Conservation (phyloP, 2,797 vertebrate species). For the Urocyon cinereoargenteus region DNA sequence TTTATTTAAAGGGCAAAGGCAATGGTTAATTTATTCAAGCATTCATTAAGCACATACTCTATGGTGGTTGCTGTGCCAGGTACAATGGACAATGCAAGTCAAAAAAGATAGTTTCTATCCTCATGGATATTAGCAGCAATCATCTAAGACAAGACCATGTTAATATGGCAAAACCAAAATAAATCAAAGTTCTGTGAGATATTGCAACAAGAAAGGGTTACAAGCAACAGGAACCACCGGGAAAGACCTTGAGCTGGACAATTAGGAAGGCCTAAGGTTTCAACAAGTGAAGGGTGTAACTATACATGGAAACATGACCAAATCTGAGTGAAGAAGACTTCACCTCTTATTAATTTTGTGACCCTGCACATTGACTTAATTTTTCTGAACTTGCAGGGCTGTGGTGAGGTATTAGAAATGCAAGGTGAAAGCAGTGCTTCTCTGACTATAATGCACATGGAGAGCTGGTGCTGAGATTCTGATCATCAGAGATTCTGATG, state of each 20-base stretch:
- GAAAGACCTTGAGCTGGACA: neutral
- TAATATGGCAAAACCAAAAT: neutral
- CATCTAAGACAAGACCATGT: neutral
- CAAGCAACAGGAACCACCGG: neutral
- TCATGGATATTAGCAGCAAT: neutral
- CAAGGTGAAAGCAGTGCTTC: neutral
- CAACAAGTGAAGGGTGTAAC: neutral
- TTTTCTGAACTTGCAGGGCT: neutral
- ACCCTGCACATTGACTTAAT: neutral
- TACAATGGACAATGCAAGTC: neutral
- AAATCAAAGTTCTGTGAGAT: neutral
- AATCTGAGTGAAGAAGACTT: neutral
- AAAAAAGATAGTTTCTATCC: neutral
- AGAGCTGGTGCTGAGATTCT: neutral
- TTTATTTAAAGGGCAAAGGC: slow-evolving; percentile 76
- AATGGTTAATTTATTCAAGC: slow-evolving; percentile 67
- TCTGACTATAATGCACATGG: rapidly evolving
- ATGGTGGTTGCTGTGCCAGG: neutral
- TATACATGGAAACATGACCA: neutral
- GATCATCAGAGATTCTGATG: neutral
- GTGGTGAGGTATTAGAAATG: neutral
- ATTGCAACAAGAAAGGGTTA: neutral
- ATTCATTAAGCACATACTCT: slow-evolving; percentile 30
- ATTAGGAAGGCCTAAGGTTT: neutral
- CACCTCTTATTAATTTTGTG: neutral